A percentile compares a stretch with the other conserved stretches of the same genome.
These are phyloP conservation scores for Magallana nippona DNA, from an alignment of 2,888 invertebrate species.

Conservation along the genomic window DNA sequence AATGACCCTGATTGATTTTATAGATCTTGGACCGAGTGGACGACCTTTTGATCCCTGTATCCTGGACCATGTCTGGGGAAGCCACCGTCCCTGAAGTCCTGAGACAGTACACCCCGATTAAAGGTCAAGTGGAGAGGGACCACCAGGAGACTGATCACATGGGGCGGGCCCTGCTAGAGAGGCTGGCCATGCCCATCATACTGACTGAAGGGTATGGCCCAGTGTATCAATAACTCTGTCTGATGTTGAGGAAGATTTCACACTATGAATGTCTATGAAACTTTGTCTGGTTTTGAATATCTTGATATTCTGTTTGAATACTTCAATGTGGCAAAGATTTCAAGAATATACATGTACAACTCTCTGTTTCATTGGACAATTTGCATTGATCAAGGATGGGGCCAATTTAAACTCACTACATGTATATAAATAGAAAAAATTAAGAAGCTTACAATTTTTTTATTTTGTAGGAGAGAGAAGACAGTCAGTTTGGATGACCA, in stretches of 20 bases:
- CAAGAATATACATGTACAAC: too few relatives aligned
- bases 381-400: too few relatives aligned
- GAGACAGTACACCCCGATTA: slow-evolving; percentile 60
- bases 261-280: too few relatives aligned
- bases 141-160: slow-evolving; percentile 69
- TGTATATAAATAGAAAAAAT: too few relatives aligned
- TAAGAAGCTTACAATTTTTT: too few relatives aligned
- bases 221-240: background rate
- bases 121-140: slow-evolving; percentile 66
- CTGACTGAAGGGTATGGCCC: slow-evolving; percentile 71
- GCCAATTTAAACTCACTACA: too few relatives aligned
- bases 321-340: too few relatives aligned
- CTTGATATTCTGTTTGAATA: too few relatives aligned
- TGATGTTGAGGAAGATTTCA: too few relatives aligned
- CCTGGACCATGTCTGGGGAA: slow-evolving; percentile 72
- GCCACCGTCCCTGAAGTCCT: slow-evolving; percentile 68
- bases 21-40: slow-evolving; percentile 74
- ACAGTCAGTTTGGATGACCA: slow-evolving; percentile 67
- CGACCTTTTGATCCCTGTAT: slow-evolving; percentile 70
- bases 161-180: slow-evolving; percentile 74
- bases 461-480: slow-evolving; percentile 61
- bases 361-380: too few relatives aligned
- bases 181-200: slow-evolving; percentile 73
- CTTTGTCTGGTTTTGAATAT: too few relatives aligned
- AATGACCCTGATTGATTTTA: background rate